Conservation (phyloP, 2,797 vertebrate species). For the Mormyrops boulengeri region DNA sequence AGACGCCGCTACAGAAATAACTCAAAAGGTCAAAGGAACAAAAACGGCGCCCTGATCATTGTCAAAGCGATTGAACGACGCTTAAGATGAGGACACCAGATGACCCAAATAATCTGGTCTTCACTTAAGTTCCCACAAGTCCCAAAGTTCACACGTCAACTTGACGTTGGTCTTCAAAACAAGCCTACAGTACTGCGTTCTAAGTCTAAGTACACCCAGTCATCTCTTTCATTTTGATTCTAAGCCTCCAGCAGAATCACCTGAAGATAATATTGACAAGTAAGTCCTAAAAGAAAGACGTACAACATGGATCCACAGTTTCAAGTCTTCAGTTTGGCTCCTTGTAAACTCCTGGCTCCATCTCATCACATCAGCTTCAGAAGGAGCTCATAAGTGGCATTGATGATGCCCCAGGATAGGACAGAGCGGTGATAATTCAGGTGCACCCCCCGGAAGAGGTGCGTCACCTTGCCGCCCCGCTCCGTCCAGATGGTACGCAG, state of each 20-base stretch:
- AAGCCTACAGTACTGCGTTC: neutral
- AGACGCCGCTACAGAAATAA: neutral
- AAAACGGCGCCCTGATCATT: neutral
- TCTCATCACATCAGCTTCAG: conserved; percentile 83
- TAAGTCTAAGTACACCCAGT: neutral
- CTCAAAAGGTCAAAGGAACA: neutral
- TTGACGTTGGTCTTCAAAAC: neutral
- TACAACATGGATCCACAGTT: neutral
- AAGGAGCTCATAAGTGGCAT: conserved; percentile 89
- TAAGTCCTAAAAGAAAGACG: neutral
- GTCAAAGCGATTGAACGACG: neutral
- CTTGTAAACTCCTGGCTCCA: conserved; percentile 36
- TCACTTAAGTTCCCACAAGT: neutral
- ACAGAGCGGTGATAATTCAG: conserved; percentile 92
- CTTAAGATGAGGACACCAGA: neutral
- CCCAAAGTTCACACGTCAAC: neutral
- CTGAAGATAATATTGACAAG: neutral
- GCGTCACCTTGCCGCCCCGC: conserved; percentile 74
- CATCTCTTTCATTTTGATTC: neutral
- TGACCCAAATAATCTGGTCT: neutral
- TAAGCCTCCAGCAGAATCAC: neutral
- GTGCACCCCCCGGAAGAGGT: conserved; percentile 86
- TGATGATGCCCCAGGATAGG: conserved; percentile 97
- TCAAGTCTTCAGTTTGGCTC: neutral
- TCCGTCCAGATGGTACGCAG: conserved; percentile 86